phyloP scores from a whole-genome alignment of 2,888 invertebrate genomes.

The Amiota minor region DNA sequence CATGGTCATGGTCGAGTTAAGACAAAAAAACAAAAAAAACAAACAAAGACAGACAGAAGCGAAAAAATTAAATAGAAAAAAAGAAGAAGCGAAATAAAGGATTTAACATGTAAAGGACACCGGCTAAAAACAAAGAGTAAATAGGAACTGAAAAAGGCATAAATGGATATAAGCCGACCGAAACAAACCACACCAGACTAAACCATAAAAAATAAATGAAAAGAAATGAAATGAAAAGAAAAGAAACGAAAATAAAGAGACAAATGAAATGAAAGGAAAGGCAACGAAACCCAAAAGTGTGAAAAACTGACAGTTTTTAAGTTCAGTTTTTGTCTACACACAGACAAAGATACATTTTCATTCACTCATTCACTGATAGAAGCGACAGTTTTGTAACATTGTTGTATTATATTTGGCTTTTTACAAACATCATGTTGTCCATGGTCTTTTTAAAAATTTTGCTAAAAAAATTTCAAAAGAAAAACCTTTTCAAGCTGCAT shows the following conservation, averaged over 20 bases:
- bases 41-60: neutral
- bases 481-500: too few relatives aligned
- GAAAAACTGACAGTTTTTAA: conserved; percentile 23
- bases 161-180: conserved; percentile 6
- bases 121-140: neutral
- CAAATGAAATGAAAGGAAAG: neutral
- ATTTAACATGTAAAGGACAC: neutral
- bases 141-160: neutral
- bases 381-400: conserved; percentile 1
- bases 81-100: neutral
- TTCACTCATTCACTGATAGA: neutral
- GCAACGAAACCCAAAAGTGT: conserved; percentile 14
- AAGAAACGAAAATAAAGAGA: neutral
- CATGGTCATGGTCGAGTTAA: conserved; percentile 22
- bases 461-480: neutral
- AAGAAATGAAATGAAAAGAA: neutral
- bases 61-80: neutral
- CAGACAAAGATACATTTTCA: neutral
- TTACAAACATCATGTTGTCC: neutral
- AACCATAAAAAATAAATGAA: conserved; percentile 2
- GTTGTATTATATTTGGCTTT: neutral
- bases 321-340: conserved; percentile 3
- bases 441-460: neutral
- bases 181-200: neutral
- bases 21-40: neutral